A percentile compares a stretch with the other conserved stretches of the same genome.
phyloP scores from a whole-genome alignment of 2,113 vertebrate species.

The Trogon surrucura region DNA sequence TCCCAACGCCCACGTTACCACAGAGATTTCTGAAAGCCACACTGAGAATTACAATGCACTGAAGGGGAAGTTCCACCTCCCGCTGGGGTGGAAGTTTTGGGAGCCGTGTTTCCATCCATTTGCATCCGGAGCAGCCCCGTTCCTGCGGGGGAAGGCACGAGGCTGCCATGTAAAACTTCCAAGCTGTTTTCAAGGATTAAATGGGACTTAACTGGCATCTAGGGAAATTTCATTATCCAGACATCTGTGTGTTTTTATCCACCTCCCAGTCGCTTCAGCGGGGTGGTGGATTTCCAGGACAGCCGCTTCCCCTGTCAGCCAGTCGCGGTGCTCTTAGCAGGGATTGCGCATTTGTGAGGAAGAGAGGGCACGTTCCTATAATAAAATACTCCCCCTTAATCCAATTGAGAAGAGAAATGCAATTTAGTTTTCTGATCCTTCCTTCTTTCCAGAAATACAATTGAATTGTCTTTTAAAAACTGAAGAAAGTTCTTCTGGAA shows the following conservation, averaged over 20 bases:
- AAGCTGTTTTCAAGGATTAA: background rate
- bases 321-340: background rate
- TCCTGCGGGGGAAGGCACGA: accelerated
- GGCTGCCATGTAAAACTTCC: background rate
- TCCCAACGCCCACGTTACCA: background rate
- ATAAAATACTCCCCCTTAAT: background rate
- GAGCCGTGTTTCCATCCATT: background rate
- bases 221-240: background rate
- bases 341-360: background rate
- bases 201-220: background rate
- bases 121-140: background rate
- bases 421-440: background rate
- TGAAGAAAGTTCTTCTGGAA: background rate
- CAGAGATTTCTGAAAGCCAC: background rate
- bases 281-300: background rate
- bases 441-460: background rate
- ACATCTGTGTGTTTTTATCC: background rate
- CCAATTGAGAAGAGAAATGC: background rate
- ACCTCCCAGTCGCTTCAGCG: background rate
- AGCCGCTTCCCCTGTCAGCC: accelerated
- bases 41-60: background rate
- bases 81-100: background rate
- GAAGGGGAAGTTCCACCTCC: too few relatives aligned
- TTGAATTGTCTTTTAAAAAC: background rate
- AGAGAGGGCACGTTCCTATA: background rate